Evolutionary conservation across 2,113 vertebrate species (phyloP), one percentile per base, ranked within the genome.

Genomic region (Lepisosteus osseus): DNA sequence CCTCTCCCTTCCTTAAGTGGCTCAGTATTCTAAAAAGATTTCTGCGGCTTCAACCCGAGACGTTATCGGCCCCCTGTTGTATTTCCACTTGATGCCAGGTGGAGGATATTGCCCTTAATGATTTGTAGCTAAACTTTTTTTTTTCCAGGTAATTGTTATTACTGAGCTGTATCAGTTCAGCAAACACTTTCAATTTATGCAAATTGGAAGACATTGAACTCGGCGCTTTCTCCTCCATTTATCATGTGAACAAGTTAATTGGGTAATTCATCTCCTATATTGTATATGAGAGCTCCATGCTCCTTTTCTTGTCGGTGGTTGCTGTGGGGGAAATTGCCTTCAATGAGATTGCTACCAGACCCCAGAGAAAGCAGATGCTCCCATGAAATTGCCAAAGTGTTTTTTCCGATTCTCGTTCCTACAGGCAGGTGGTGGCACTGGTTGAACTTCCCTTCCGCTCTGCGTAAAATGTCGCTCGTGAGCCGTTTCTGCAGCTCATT

Each of bases 181-280:
- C 82, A 69, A 82, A 86, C 86, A 88, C 86, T 86, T 86, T 79
- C 89, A 88, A 90, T 92, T 91, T 89, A 90, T 91, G 91, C 87
- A 91, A 91, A 91, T 90, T 81, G 70, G 89, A 86, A 70, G 54
- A 63, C 73, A 66, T 80, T 85, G 84, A 84, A 83, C 86, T 83
- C 83, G 82, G 81, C 86, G 81, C 86, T 84, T 82, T 78, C 85
- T 80, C 86, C 86, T 83, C 86, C 84, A 89, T 90, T 90, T 86
- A 88, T 91, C 90, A 89, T 78, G 82, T 80, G 86, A 83, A 84
- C 77, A 59, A 80, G 82, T 84, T 90, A 89, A 89, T 90, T 85
- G 87, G 89, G 88, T 87, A 84, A 90, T 92, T 88, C 89, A 91
- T 92, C 89, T 92, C 83, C 76, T 82, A 65, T 83, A 87, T 89